phyloP scores from a whole-genome alignment of 2,888 invertebrate species.

The Macaria liturata region DNA sequence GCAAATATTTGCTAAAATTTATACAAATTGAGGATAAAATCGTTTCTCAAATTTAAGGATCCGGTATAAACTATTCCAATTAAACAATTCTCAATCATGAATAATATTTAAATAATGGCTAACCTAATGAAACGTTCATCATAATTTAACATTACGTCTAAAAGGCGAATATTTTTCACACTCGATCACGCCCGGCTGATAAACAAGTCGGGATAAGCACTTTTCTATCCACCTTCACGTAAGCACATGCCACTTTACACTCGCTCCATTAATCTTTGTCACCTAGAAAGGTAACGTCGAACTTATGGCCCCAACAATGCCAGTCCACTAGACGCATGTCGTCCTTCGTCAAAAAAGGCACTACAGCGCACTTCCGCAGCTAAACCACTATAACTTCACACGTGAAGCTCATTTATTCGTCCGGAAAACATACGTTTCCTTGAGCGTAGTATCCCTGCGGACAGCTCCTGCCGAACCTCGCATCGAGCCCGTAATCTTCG shows the following conservation, averaged over 20 bases:
- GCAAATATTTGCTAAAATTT: no score
- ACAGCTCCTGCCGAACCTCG: slow-evolving; percentile 36
- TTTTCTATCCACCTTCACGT: neutral
- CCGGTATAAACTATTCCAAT: no score
- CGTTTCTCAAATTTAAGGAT: no score
- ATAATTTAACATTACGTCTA: no score
- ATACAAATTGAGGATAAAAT: no score
- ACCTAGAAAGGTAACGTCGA: slow-evolving; percentile 14
- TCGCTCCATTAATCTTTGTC: slow-evolving; percentile 19
- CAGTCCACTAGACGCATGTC: slow-evolving; percentile 15
- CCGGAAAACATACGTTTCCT: slow-evolving; percentile 38
- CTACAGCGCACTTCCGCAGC: slow-evolving; percentile 10
- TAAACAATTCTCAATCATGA: no score
- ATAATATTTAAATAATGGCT: no score
- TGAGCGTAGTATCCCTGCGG: slow-evolving; percentile 14
- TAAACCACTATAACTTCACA: neutral
- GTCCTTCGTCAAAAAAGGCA: slow-evolving; percentile 21
- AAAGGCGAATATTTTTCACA: no score
- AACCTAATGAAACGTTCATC: no score
- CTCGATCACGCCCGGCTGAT: no score
- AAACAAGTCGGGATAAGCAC: no score
- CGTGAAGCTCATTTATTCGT: slow-evolving; percentile 31
- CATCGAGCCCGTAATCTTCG: slow-evolving; percentile 39
- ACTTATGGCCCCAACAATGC: slow-evolving; percentile 19
- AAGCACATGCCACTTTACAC: slow-evolving; percentile 7